phyloP scores from a whole-genome alignment of 2,888 invertebrate genomes.

The Apomyelois bistriatella region DNA sequence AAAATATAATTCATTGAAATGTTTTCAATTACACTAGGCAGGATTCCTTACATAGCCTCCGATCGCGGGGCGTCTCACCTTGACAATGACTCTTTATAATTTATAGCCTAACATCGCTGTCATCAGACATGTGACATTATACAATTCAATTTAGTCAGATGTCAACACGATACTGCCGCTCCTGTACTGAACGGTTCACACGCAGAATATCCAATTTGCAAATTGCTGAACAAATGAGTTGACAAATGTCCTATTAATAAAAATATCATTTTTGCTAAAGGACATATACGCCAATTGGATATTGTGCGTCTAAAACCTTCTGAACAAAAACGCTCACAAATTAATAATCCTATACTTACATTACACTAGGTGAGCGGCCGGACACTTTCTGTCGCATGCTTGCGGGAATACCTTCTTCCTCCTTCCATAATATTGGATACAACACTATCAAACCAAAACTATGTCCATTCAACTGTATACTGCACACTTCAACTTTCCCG shows the following conservation, averaged over 20 bases:
- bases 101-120: slow-evolving; percentile 7
- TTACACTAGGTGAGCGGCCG: slow-evolving; percentile 51
- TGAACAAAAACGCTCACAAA: slow-evolving; percentile 37
- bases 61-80: slow-evolving; percentile 17
- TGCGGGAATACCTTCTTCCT: slow-evolving; percentile 66
- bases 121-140: slow-evolving; percentile 5
- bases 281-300: not conserved
- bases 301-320: not conserved
- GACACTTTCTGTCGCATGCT: slow-evolving; percentile 47
- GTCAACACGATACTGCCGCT: slow-evolving; percentile 3
- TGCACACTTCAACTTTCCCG: slow-evolving; percentile 59
- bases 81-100: slow-evolving; percentile 19
- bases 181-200: not conserved
- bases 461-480: slow-evolving; percentile 62
- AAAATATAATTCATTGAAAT: slow-evolving; percentile 67
- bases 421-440: slow-evolving; percentile 78
- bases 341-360: slow-evolving; percentile 52
- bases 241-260: not conserved
- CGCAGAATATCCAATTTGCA: not conserved
- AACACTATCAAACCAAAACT: slow-evolving; percentile 76
- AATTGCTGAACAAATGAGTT: not conserved
- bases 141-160: slow-evolving; percentile 5
- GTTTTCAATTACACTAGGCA: slow-evolving; percentile 58
- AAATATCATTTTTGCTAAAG: not conserved
- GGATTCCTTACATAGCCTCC: slow-evolving; percentile 51